Base-by-base conservation (phyloP, 2,888 invertebrate genomes). In the Gastracanthus pulcherrimus region DNA sequence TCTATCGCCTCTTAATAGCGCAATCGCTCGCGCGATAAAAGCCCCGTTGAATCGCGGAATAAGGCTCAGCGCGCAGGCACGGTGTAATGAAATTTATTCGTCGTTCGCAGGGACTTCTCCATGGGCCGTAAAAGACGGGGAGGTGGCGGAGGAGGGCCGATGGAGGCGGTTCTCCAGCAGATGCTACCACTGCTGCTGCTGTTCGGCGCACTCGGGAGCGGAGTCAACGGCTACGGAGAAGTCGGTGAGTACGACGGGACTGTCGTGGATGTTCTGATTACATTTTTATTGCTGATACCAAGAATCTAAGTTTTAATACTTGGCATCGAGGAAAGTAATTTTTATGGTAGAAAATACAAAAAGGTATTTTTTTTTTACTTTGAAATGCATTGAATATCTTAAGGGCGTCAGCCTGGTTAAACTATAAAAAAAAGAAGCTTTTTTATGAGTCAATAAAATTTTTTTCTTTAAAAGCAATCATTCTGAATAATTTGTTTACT, bases 161-260 rank as follows among this genome's bases (percentile, higher is more conserved):
- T 86, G 85, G 87, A 87, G 89, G n/a, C n/a, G n/a, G n/a, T n/a
- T n/a, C n/a, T n/a, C n/a, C n/a, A n/a, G n/a, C n/a, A n/a, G n/a
- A n/a, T n/a, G n/a, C n/a, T n/a, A n/a, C n/a, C n/a, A n/a, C 86
- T 89, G 79, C 83, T 87, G 82, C 80, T 91, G 84, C 82, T 89
- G 84, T 87, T 91, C 87, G 87, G 86, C 84, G 86, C 87, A 83
- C 86, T 89, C 82, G 67, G 75, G 26, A 38, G 84, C 92, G 92
- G 93, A 90, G 93, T 93, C 90, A 90, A 91, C 85, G 93, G 94
- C 88, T 94, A 95, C 91, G 94, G 94, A 83, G 94, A 95, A 92
- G 94, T 95, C 90, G 95, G 95, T 95, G 89, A 93, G 93, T 92
- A 69, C 1, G n/a, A 26, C 16, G n/a, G 0, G 6, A 19, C 11